Evolutionary conservation across 2,113 vertebrate genomes (phyloP).

Genomic region (Mesitornis unicolor): DNA sequence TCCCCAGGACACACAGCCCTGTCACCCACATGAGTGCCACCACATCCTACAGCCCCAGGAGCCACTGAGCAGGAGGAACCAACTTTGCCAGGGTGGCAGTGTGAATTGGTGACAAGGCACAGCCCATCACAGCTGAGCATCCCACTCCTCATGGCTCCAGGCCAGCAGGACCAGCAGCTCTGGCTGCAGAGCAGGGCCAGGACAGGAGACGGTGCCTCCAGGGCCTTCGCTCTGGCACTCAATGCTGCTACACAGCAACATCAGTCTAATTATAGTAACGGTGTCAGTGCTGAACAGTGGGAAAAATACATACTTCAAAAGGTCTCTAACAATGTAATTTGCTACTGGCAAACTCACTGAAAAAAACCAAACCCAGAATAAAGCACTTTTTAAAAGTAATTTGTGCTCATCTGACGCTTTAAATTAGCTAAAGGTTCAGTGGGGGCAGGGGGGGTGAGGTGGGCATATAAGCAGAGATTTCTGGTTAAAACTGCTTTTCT

Average conservation of each 20-base stretch:
- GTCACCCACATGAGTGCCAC: neutral
- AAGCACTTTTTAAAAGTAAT: neutral
- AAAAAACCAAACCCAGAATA: neutral
- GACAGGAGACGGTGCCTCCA: conserved; percentile 17
- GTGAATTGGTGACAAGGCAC: neutral
- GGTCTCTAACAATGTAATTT: neutral
- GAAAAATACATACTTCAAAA: neutral
- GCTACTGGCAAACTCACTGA: neutral
- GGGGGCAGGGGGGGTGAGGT: neutral
- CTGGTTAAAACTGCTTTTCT: neutral
- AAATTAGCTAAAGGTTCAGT: neutral
- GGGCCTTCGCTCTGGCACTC: neutral
- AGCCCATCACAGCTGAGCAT: neutral
- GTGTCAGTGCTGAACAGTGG: neutral
- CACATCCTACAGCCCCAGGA: rapidly evolving
- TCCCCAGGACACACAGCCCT: neutral
- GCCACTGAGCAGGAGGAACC: rapidly evolving
- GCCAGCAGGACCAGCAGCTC: neutral
- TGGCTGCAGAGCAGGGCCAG: neutral
- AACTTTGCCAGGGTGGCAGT: rapidly evolving
- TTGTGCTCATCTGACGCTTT: neutral
- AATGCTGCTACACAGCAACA: conserved; percentile 28
- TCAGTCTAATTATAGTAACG: conserved; percentile 34
- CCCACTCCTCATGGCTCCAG: neutral
- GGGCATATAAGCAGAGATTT: neutral